Conservation (phyloP, 2,113 vertebrate genomes). For the Echinops telfairi region DNA sequence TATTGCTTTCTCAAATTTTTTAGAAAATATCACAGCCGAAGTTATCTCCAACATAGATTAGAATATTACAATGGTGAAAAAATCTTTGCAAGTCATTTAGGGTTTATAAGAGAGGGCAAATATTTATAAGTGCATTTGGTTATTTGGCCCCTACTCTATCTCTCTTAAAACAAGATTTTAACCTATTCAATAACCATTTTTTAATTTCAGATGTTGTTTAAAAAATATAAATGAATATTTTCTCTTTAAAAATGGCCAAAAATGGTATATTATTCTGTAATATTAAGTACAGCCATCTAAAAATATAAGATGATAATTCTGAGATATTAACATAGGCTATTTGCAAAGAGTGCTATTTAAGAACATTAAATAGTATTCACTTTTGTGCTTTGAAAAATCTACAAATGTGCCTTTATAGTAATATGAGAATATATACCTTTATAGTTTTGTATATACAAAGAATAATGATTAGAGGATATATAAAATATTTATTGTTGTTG, state of each 20-base stretch:
- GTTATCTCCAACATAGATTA: background rate
- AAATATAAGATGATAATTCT: background rate
- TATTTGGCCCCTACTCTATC: background rate
- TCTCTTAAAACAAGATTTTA: slow-evolving; percentile 6
- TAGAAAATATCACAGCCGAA: background rate
- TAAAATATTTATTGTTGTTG: background rate
- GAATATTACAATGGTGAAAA: background rate
- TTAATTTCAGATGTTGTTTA: background rate
- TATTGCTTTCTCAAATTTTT: slow-evolving; percentile 24
- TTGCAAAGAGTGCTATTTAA: background rate
- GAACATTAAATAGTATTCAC: background rate
- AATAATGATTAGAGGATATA: slow-evolving; percentile 16
- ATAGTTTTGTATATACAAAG: background rate
- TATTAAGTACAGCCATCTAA: background rate
- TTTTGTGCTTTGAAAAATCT: slow-evolving; percentile 19
- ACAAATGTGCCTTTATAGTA: background rate
- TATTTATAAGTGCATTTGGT: background rate
- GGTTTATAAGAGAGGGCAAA: background rate
- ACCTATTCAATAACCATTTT: background rate
- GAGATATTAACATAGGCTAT: background rate
- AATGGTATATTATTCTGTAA: background rate
- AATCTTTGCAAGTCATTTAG: background rate
- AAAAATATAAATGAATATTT: background rate
- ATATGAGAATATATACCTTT: background rate
- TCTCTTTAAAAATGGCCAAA: background rate